Base-by-base conservation (phyloP, 1,140 invertebrate species). In the Myzus persicae region DNA sequence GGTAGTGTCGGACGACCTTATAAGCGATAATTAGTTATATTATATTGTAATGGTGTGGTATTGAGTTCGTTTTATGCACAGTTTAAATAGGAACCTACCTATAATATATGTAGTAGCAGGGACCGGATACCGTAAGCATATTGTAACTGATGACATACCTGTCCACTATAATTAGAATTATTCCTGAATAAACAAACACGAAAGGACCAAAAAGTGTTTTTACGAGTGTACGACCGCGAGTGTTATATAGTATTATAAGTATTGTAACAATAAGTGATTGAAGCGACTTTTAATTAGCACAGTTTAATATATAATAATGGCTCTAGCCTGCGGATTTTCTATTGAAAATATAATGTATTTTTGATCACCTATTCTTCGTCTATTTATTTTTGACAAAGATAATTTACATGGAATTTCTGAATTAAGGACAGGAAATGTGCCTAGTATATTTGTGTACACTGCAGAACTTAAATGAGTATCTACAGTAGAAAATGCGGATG, bases 21-120 rank as follows among this genome's bases (percentile, higher is more conserved):
- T 36, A 26, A 1, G 46, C 44, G n/a, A 67, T 76, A 76, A 76
- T 76, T 76, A 76, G 59, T 76, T 89, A 51, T 89, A 51, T 51
- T 20, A 48, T 51, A 26, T 42, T 46, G n/a, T n/a, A n/a, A 88
- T 9, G 31, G 59, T 76, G 14, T 76, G n/a, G 59, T 76, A 76
- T 76, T n/a, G 31, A n/a, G 59, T 76, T 76, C 59, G n/a, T 76
- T 76, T 76, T 76, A 36, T 76, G 59, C 59, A 67, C 59, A 76
- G 31, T 76, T 76, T 36, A 76, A 76, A 76, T 76, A 82, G 36
- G 20, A 20, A 81, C n/a, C 76, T 82, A 24, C 76, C 22, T 38
- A 82, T 38, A 82, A 82, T 82, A 76, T 76, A 76, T 76, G 31
- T n/a, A 76, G 59, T 76, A 76, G 59, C 59, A n/a, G 59, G 14